phyloP scores from a whole-genome alignment of 1,140 invertebrate species.

The Sitodiplosis mosellana region DNA sequence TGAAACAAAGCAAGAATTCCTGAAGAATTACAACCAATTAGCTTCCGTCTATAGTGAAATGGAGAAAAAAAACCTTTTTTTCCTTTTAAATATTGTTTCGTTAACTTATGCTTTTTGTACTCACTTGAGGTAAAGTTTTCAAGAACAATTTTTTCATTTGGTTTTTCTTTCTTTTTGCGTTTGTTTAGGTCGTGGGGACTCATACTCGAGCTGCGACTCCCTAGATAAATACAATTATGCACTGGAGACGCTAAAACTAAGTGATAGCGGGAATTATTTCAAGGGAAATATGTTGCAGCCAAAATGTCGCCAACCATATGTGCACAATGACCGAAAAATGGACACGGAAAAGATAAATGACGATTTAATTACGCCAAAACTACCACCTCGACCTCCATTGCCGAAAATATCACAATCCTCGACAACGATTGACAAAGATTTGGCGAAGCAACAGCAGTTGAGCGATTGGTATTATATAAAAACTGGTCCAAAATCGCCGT shows the following conservation, averaged over 20 bases:
- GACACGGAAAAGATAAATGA: no score
- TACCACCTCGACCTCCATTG: not conserved
- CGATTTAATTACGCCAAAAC: no score
- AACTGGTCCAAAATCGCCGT: conserved; percentile 1
- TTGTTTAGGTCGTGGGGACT: not conserved
- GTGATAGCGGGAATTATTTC: not conserved
- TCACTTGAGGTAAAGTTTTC: not conserved
- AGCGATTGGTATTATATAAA: conserved; percentile 8
- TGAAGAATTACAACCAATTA: no score
- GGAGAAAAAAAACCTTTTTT: no score
- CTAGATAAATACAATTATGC: conserved; percentile 5
- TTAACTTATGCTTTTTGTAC: not conserved
- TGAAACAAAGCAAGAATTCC: no score
- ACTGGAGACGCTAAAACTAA: conserved; percentile 4
- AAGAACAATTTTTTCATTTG: not conserved
- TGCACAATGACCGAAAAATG: no score
- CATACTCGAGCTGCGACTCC: conserved; percentile 5
- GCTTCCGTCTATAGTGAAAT: no score
- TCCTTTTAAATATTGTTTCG: no score
- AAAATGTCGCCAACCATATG: not conserved
- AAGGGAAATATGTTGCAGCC: not conserved
- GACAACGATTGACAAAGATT: not conserved
- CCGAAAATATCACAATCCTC: conserved; percentile 1
- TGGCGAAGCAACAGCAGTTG: conserved; percentile 4
- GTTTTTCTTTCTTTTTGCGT: not conserved